Conservation (phyloP, 2,888 invertebrate genomes). For the Cantharis rustica region DNA sequence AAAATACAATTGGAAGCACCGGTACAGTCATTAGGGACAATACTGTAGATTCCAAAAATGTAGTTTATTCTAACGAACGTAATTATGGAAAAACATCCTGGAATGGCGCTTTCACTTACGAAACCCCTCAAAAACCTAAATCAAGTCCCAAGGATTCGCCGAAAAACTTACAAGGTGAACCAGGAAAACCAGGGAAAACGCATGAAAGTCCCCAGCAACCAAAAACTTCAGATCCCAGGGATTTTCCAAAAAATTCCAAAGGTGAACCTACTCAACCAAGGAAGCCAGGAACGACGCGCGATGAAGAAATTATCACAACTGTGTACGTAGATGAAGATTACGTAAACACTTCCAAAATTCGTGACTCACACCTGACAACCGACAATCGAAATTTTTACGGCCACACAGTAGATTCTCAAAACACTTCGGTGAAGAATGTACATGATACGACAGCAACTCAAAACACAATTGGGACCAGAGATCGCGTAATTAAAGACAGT, state of each 20-base stretch:
- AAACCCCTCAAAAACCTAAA: slow-evolving; percentile 33
- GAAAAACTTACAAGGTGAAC: neutral
- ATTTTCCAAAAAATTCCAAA: neutral
- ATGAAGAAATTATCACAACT: neutral
- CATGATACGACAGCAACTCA: slow-evolving; percentile 52
- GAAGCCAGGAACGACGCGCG: neutral
- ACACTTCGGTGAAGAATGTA: slow-evolving; percentile 47
- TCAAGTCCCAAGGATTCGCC: neutral
- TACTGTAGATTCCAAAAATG: slow-evolving; percentile 54
- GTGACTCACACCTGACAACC: slow-evolving; percentile 36
- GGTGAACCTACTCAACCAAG: neutral
- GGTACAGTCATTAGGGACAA: slow-evolving; percentile 59
- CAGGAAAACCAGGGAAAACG: neutral
- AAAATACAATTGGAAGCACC: slow-evolving; percentile 51
- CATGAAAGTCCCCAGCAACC: neutral
- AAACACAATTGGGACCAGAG: slow-evolving; percentile 52
- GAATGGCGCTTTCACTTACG: slow-evolving; percentile 53
- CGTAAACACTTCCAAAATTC: slow-evolving; percentile 43
- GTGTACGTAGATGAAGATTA: slow-evolving; percentile 42
- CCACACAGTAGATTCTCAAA: slow-evolving; percentile 46
- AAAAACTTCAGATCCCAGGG: neutral
- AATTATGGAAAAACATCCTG: slow-evolving; percentile 55
- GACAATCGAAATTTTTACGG: slow-evolving; percentile 27
- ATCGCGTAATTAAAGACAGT: slow-evolving; percentile 59
- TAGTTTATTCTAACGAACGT: slow-evolving; percentile 52